Evolutionary conservation across 2,113 vertebrate genomes (phyloP).

Genomic region (Lynx canadensis): DNA sequence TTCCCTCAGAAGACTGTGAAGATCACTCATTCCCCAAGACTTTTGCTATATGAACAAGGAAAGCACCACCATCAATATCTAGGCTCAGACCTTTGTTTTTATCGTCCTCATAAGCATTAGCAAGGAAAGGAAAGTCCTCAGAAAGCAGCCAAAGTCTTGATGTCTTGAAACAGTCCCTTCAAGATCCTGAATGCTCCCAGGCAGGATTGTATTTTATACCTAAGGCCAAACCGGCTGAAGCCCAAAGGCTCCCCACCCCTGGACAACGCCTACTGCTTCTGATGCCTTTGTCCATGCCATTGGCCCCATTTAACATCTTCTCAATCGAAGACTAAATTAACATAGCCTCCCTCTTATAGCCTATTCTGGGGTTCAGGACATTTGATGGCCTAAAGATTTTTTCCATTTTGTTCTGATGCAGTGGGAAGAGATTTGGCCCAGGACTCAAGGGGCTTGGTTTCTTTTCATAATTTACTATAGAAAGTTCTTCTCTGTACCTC

Average conservation of each 20-base stretch:
- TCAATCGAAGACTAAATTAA: not conserved
- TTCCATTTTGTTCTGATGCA: not conserved
- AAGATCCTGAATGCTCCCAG: not conserved
- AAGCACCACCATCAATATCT: not conserved
- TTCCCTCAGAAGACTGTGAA: not conserved
- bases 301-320: not conserved
- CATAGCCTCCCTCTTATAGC: not conserved
- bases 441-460: not conserved
- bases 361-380: not conserved
- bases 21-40: not conserved
- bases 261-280: not conserved
- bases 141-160: not conserved
- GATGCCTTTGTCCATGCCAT: fast-evolving
- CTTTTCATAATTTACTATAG: not conserved
- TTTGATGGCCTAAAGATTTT: not conserved
- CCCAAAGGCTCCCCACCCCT: not conserved
- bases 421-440: not conserved
- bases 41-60: not conserved
- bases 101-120: not conserved
- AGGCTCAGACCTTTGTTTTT: not conserved
- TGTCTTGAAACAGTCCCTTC: not conserved
- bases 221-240: not conserved
- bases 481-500: not conserved
- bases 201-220: not conserved
- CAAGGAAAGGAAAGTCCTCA: not conserved